Percentiles rank a stretch among this genome's conserved stretches.
phyloP scores from a whole-genome alignment of 2,888 invertebrate genomes.

The Ditula angustiorana region DNA sequence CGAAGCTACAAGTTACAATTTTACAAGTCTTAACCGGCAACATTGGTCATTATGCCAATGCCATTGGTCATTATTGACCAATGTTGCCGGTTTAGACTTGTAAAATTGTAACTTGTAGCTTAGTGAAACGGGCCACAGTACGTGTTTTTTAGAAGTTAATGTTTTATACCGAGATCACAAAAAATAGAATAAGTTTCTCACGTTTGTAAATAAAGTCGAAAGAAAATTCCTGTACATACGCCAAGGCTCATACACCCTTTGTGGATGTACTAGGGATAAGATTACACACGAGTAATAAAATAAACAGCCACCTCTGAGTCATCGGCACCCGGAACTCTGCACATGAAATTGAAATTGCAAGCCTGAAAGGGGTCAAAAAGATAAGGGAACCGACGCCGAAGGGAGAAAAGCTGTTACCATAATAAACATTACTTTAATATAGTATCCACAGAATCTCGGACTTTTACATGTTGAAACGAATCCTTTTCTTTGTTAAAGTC shows the following conservation, averaged over 20 bases:
- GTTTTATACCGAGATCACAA: no score
- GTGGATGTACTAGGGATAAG: conserved; percentile 25
- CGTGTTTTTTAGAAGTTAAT: no score
- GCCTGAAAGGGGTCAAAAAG: conserved; percentile 38
- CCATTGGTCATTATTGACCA: no score
- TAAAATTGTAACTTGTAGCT: no score
- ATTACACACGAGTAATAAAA: conserved; percentile 35
- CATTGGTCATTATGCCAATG: no score
- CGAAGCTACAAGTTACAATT: no score
- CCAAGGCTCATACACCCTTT: background rate
- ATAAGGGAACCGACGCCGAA: conserved; percentile 30
- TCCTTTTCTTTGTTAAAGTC: conserved; percentile 15
- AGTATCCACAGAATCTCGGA: conserved; percentile 11
- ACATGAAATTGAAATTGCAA: conserved; percentile 40
- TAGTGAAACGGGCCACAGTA: no score
- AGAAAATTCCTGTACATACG: background rate
- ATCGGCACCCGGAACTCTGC: conserved; percentile 26
- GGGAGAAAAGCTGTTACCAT: conserved; percentile 35
- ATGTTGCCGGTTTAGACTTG: no score
- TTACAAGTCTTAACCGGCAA: no score
- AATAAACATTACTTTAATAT: conserved; percentile 35
- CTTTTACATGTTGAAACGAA: conserved; percentile 14
- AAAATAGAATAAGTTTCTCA: background rate
- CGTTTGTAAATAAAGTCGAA: background rate
- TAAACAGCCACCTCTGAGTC: conserved; percentile 28